A percentile compares a stretch with the other conserved stretches of the same genome.
These are phyloP conservation scores for Fundulus diaphanus DNA, from an alignment of 2,797 vertebrate species.

Conservation along the genomic window DNA sequence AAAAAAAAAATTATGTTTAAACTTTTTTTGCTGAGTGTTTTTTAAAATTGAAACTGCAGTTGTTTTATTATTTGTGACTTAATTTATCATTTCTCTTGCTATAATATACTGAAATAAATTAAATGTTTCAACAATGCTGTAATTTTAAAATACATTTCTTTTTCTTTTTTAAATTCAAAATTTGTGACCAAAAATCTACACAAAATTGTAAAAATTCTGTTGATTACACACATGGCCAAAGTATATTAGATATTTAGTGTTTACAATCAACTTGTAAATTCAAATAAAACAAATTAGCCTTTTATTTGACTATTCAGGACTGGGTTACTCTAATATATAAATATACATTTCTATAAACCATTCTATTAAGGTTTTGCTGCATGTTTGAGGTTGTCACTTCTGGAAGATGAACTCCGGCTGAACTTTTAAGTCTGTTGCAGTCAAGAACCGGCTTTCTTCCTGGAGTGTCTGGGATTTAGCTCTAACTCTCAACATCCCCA, in stretches of 20 bases:
- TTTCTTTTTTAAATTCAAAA: not conserved
- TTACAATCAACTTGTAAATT: not conserved
- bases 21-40: not conserved
- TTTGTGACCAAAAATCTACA: not conserved
- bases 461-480: not conserved
- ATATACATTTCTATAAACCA: not conserved
- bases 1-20: not conserved
- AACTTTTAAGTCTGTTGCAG: not conserved
- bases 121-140: not conserved
- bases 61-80: not conserved
- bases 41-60: not conserved
- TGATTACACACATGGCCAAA: no score
- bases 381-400: no score
- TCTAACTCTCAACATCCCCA: not conserved
- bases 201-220: no score
- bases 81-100: not conserved
- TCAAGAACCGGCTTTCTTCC: not conserved
- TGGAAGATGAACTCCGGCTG: no score
- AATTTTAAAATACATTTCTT: not conserved
- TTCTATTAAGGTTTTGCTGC: not conserved
- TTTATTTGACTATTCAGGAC: not conserved
- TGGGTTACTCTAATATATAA: not conserved
- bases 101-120: not conserved
- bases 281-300: not conserved
- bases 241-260: not conserved